phyloP scores from a whole-genome alignment of 2,888 invertebrate genomes.

The Tiliacea aurago region DNA sequence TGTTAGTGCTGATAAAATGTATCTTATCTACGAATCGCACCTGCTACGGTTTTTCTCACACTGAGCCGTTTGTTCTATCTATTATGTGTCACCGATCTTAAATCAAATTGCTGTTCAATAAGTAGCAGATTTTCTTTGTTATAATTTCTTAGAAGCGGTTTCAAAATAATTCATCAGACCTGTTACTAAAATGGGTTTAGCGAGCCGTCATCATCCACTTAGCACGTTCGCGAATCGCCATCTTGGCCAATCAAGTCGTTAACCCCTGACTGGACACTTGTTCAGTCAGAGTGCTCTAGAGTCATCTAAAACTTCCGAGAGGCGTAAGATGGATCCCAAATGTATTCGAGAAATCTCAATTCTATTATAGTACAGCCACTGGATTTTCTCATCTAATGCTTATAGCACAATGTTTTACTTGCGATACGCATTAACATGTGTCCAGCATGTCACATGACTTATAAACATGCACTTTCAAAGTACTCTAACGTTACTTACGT shows the following conservation, averaged over 20 bases:
- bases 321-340: conserved; percentile 23
- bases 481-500: conserved; percentile 74
- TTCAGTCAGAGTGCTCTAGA: conserved; percentile 46
- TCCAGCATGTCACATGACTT: conserved; percentile 62
- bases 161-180: conserved; percentile 56
- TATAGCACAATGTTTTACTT: conserved; percentile 34
- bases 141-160: conserved; percentile 32
- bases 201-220: conserved; percentile 86
- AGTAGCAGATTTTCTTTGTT: conserved; percentile 23
- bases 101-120: conserved; percentile 36
- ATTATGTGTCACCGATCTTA: conserved; percentile 55
- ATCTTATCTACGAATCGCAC: conserved; percentile 77
- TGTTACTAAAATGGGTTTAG: conserved; percentile 75
- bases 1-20: conserved; percentile 75
- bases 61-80: conserved; percentile 44
- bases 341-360: conserved; percentile 14
- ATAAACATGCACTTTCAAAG: conserved; percentile 71
- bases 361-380: neutral
- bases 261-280: conserved; percentile 78
- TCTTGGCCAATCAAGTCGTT: conserved; percentile 88
- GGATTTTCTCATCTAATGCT: conserved; percentile 14
- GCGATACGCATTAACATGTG: conserved; percentile 60
- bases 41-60: conserved; percentile 71
- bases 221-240: conserved; percentile 86
- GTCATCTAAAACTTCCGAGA: conserved; percentile 35